Conservation (phyloP, 1,140 invertebrate species). For the Drosophila nigrodunni region DNA sequence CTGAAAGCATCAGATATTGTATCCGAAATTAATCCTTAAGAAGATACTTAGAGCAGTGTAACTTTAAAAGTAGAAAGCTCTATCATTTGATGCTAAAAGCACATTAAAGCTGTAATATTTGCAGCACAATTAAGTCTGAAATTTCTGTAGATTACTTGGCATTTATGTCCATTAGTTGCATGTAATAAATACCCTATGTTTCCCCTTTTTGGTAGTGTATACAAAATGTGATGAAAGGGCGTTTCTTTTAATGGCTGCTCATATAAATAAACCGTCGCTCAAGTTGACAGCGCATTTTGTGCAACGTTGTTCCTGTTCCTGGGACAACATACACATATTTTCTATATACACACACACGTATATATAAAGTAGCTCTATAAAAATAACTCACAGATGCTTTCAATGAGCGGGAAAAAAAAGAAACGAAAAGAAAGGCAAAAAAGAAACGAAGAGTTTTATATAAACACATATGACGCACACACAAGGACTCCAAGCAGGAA, state of each 20-base stretch:
- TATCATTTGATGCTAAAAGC: neutral
- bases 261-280: constrained; percentile 59
- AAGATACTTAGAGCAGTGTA: no score
- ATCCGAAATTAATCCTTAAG: neutral
- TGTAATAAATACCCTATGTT: neutral
- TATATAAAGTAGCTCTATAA: constrained; percentile 74
- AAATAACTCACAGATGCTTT: constrained; percentile 79
- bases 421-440: neutral
- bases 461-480: constrained; percentile 42
- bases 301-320: constrained; percentile 27
- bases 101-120: neutral
- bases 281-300: constrained; percentile 62
- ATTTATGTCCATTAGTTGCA: neutral
- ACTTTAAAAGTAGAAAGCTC: neutral
- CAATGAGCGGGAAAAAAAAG: constrained; percentile 39
- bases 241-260: constrained; percentile 48
- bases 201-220: constrained; percentile 19
- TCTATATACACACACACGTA: constrained; percentile 7
- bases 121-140: neutral
- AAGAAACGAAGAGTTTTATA: constrained; percentile 17
- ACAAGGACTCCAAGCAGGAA: constrained; percentile 38
- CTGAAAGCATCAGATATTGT: neutral
- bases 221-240: constrained; percentile 35
- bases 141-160: neutral
- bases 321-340: neutral